phyloP scores from a whole-genome alignment of 2,113 vertebrate species.

The Ginglymostoma cirratum region DNA sequence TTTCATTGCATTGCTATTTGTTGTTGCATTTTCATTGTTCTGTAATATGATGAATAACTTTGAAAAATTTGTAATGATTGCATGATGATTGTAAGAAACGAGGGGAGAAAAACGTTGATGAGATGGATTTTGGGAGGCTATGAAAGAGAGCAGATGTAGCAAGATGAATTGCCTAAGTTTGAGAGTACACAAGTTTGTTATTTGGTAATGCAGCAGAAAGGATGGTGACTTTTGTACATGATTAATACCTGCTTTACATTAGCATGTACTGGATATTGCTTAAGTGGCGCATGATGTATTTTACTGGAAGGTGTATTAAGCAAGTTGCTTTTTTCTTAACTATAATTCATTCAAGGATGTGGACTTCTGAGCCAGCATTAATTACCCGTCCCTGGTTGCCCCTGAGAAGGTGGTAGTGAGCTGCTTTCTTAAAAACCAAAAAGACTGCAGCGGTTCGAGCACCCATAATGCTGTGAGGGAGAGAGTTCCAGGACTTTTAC shows the following conservation, averaged over 20 bases:
- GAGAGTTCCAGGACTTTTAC: no score
- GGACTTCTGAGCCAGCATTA: not conserved
- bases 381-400: no score
- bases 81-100: not conserved
- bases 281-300: not conserved
- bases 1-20: not conserved
- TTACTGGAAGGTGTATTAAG: not conserved
- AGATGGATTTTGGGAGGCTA: not conserved
- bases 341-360: not conserved
- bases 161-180: not conserved
- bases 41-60: not conserved
- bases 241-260: not conserved
- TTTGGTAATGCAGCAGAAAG: not conserved
- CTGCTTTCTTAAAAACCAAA: no score
- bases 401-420: no score
- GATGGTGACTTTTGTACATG: not conserved
- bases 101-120: not conserved
- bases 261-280: not conserved
- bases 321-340: not conserved
- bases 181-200: no score
- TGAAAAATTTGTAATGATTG: not conserved
- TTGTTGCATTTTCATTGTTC: not conserved
- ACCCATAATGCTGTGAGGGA: no score
- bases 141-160: not conserved
- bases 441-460: no score